A percentile compares a stretch with the other conserved stretches of the same genome.
Evolutionary conservation across 1,140 invertebrate genomes (phyloP).

Genomic region (Diorhabda elongata): DNA sequence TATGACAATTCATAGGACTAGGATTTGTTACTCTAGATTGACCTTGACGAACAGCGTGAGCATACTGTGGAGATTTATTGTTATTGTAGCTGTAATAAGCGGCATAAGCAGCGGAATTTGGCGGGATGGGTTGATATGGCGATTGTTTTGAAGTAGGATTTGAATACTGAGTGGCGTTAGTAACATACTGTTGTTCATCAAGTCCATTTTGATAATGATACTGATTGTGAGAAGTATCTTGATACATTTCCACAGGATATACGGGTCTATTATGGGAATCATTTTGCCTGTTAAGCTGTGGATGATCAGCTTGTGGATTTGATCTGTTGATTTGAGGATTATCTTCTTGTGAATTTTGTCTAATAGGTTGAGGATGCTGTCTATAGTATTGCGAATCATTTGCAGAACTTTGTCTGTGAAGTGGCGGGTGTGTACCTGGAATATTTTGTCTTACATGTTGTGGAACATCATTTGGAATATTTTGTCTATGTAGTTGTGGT

Average conservation of each 20-base stretch:
- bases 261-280: constrained; percentile 6
- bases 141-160: constrained; percentile 23
- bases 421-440: neutral
- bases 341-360: neutral
- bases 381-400: neutral
- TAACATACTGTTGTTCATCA: neutral
- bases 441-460: neutral
- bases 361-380: neutral
- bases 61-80: constrained; percentile 1
- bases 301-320: neutral
- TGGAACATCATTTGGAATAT: constrained; percentile 2
- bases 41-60: constrained; percentile 5
- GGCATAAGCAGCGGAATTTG: constrained; percentile 26
- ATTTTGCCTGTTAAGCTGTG: constrained; percentile 5
- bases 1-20: constrained; percentile 20
- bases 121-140: constrained; percentile 31
- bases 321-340: neutral
- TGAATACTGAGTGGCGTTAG: neutral
- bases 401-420: neutral
- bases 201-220: constrained; percentile 6
- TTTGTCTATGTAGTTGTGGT: constrained; percentile 3
- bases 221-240: neutral
- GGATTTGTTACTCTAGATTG: constrained; percentile 28
- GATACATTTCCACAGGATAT: neutral
- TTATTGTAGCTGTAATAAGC: constrained; percentile 13